These are phyloP conservation scores for Montifringilla adamsi DNA, from an alignment of 2,113 vertebrate species.

Conservation along the genomic window DNA sequence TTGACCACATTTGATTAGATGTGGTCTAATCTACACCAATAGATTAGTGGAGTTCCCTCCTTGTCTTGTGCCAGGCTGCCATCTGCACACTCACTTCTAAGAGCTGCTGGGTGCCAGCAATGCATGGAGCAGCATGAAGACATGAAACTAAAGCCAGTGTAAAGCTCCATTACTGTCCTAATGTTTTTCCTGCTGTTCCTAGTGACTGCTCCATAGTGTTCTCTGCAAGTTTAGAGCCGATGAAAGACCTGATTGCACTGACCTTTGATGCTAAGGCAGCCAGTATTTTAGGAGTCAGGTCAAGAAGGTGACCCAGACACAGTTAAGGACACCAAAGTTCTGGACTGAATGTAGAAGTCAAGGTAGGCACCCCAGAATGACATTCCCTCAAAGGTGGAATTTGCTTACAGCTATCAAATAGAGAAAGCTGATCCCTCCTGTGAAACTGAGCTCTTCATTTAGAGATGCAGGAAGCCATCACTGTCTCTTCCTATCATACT, in stretches of 20 bases:
- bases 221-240: not conserved
- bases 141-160: not conserved
- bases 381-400: not conserved
- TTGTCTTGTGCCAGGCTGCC: not conserved
- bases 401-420: not conserved
- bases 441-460: not conserved
- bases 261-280: not conserved
- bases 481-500: not conserved
- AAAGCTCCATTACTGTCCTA: not conserved
- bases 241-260: not conserved
- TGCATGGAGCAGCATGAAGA: not conserved
- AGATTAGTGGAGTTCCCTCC: not conserved
- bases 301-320: not conserved
- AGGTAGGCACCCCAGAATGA: not conserved
- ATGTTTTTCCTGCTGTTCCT: not conserved
- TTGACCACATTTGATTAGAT: too few species aligned
- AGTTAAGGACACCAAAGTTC: accelerated
- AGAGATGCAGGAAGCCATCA: not conserved
- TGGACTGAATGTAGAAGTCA: not conserved
- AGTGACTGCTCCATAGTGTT: not conserved
- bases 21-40: too few species aligned
- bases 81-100: not conserved
- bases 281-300: not conserved
- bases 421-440: not conserved
- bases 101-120: not conserved